Evolutionary conservation across 64 coral and sea anemone genomes (phyloP), one percentile per base, ranked within the genome.

Genomic region (Montipora foliosa): DNA sequence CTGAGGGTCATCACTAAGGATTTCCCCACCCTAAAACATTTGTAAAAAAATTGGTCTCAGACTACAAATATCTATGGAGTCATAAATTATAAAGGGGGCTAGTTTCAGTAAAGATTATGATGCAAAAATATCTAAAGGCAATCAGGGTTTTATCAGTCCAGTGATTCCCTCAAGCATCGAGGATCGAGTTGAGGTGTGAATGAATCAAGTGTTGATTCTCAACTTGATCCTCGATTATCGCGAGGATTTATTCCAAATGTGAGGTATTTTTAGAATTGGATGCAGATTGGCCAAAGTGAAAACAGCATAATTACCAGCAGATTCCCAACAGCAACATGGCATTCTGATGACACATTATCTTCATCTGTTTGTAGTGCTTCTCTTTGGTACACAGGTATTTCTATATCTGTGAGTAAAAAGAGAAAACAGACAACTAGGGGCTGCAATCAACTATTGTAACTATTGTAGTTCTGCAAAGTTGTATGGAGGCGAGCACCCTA

Each of bases 281-380:
- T 12, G 5, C 12, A 46, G 3, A 73, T 4, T 73, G 37, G 37
- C 37, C 37, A 37, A 37, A 37, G 37, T 37, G 37, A 37, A 37
- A 2, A 37, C 37, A 37, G 37, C 37, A 37, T 37, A 37, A 37
- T 49, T 86, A 86, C 82, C 82, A 86, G 66, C 17, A 86, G 82
- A 72, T 86, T 86, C 11, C 82, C 82, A 72, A 86, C 82, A 86
- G 66, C 15, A 72, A 86, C 82, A 71, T 72, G 62, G 7, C 8
- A 17, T 13, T 72, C 66, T 5, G 37, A 86, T 20, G 64, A 17
- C 17, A 22, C 4, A 14, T 49, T 15, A 25, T 44, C 62, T 86
- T 69, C 66, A n/a, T 70, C 60, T 29, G 2, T 10, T 67, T 84
- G 44, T 20, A 86, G 4, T 9, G 48, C 82, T 86, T 72, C 62